Evolutionary conservation across 2,888 invertebrate species (phyloP).

Genomic region (Amitus sp.): DNA sequence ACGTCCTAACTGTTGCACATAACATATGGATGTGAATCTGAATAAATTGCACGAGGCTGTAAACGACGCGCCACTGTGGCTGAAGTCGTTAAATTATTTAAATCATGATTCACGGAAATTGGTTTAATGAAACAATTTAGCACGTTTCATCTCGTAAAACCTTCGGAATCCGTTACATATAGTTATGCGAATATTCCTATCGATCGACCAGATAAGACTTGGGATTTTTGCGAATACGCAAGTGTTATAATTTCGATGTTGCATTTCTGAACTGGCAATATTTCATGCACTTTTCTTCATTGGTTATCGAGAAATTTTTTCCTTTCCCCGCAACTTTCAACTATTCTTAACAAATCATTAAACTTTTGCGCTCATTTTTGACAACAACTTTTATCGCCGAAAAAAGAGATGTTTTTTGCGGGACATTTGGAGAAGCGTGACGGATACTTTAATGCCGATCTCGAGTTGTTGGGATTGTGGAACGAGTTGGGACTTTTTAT

Average conservation of each 20-base stretch:
- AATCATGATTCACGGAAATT: conserved; percentile 3
- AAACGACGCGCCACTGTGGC: background rate
- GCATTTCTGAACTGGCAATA: background rate
- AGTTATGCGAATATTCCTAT: conserved; percentile 3
- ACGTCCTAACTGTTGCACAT: background rate
- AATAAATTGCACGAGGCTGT: background rate
- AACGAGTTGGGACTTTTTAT: too few relatives aligned
- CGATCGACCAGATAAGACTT: background rate
- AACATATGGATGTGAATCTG: background rate
- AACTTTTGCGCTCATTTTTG: too few relatives aligned
- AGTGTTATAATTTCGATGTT: background rate
- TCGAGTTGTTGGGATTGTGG: too few relatives aligned
- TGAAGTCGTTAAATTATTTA: conserved; percentile 2
- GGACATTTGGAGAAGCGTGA: too few relatives aligned
- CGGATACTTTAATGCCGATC: too few relatives aligned
- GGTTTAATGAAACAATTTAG: conserved; percentile 7
- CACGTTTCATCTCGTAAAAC: conserved; percentile 5
- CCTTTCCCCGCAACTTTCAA: too few relatives aligned
- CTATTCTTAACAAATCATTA: too few relatives aligned
- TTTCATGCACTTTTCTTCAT: too few relatives aligned
- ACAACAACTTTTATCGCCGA: too few relatives aligned
- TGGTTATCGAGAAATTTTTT: too few relatives aligned
- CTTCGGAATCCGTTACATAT: background rate
- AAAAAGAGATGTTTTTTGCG: too few relatives aligned
- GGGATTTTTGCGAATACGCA: background rate